Evolutionary conservation across 2,888 invertebrate genomes (phyloP), one percentile per base, ranked within the genome.

Genomic region (Ophion costatus): DNA sequence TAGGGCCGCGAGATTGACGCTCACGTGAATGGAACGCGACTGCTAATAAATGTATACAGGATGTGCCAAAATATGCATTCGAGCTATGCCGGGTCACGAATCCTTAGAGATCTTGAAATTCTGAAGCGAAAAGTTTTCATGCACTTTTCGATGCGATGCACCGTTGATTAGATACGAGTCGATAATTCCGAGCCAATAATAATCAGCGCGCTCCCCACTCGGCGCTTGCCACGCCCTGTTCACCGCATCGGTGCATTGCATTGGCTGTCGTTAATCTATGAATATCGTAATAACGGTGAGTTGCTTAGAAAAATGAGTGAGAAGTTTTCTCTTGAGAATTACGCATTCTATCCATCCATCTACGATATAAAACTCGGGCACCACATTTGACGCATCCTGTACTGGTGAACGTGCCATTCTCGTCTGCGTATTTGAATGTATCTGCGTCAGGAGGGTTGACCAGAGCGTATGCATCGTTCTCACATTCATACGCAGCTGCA

Each of bases 11-110:
- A 79, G 67, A 24, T 51, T 70, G 45, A 81, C 82, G 64, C 70
- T 75, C 85, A 42, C 82, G 83, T 89, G 88, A 90, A 89, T 90
- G 84, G 85, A 80, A 85, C 82, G 69, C 81, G 84, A 70, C 79
- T 66, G 61, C 69, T 24, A 45, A 63, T 69, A 9, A 22, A 24
- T 20, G 33, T 33, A 14, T 69, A 69, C 69, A 51, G 24, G 51
- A 69, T 17, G 51, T n/a, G 17, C 51, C 51, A 51, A 24, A 45
- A 51, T 51, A 14, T 51, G 51, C 51, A 17, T 51, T 51, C 17
- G 17, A 51, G 51, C 51, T 2, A 14, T 14, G 51, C 51, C 2
- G 51, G 5, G 14, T 51, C 51, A 17, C 14, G 51, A 69, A 69
- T 69, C 9, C 14, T 14, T 14, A 29, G 22, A 51, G 24, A 51